Conservation (phyloP, 1,140 invertebrate genomes). For the Zaprionus lachaisei region DNA sequence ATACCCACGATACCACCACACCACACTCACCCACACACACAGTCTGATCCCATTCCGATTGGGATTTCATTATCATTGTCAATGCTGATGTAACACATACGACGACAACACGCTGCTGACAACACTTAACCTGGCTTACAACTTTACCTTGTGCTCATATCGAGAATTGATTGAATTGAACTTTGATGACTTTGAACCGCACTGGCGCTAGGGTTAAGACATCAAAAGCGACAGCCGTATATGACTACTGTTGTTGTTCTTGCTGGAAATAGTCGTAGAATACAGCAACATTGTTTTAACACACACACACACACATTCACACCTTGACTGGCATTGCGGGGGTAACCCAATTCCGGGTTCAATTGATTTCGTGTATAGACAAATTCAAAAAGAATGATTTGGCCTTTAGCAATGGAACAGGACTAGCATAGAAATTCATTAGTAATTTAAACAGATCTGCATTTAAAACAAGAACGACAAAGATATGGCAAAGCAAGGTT, state of each 20-base stretch:
- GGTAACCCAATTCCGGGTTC: constrained; percentile 8
- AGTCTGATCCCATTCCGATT: constrained; percentile 26
- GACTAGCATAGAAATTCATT: background rate
- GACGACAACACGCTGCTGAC: background rate
- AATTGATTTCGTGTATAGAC: background rate
- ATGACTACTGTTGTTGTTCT: constrained; percentile 50
- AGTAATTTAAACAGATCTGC: too few relatives aligned
- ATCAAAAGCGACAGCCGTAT: constrained; percentile 60
- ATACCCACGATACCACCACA: constrained; percentile 7
- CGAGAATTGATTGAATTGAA: constrained; percentile 81
- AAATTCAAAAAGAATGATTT: background rate
- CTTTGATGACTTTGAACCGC: constrained; percentile 77
- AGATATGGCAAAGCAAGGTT: too few relatives aligned
- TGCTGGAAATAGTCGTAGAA: constrained; percentile 18
- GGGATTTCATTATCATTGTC: constrained; percentile 80
- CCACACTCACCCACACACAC: constrained; percentile 21
- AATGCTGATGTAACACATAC: constrained; percentile 51
- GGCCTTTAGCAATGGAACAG: background rate
- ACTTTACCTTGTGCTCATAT: constrained; percentile 39
- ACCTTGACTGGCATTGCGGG: background rate
- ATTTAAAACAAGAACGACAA: too few relatives aligned
- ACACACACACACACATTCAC: background rate
- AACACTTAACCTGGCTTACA: constrained; percentile 43
- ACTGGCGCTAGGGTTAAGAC: constrained; percentile 37
- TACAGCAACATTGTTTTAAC: constrained; percentile 21